Percentiles rank a stretch among this genome's conserved stretches.
These are phyloP conservation scores for Galerucella calmariensis DNA, from an alignment of 2,888 invertebrate species.

Conservation along the genomic window DNA sequence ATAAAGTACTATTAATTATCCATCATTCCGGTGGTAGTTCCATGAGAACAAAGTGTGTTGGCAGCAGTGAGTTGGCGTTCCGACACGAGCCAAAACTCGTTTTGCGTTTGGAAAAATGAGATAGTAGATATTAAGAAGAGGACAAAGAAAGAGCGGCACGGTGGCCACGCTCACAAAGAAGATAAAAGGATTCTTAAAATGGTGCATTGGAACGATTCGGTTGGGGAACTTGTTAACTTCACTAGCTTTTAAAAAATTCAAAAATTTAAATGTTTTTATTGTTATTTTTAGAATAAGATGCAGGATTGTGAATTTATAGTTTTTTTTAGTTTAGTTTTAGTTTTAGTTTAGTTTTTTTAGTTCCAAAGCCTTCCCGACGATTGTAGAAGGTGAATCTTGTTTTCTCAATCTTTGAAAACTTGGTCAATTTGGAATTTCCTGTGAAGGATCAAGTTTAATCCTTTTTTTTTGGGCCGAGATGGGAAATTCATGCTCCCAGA, in stretches of 20 bases:
- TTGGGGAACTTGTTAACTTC: constrained; percentile 22
- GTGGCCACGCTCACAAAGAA: constrained; percentile 43
- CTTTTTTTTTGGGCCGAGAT: no score
- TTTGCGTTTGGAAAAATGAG: constrained; percentile 9
- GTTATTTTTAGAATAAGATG: no score
- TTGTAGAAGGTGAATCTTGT: no score
- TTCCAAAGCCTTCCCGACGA: no score
- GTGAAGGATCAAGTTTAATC: no score
- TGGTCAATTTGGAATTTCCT: no score
- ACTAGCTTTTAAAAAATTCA: constrained; percentile 11
- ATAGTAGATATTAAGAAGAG: constrained; percentile 4
- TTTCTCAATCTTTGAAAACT: no score
- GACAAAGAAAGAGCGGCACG: constrained; percentile 31
- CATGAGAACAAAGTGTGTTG: constrained; percentile 9
- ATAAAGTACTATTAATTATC: not conserved
- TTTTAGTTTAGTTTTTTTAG: no score
- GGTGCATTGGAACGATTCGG: constrained; percentile 35
- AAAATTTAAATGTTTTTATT: no score
- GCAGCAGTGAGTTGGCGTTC: constrained; percentile 35
- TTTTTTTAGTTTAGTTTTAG: no score
- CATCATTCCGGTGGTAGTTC: not conserved
- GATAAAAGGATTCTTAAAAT: constrained; percentile 40
- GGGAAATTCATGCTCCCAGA: no score
- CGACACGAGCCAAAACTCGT: constrained; percentile 34
- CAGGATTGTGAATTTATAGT: no score